Evolutionary conservation across 1,140 invertebrate species (phyloP), one percentile per base, ranked within the genome.

Genomic region (Apocrypta bakeri): DNA sequence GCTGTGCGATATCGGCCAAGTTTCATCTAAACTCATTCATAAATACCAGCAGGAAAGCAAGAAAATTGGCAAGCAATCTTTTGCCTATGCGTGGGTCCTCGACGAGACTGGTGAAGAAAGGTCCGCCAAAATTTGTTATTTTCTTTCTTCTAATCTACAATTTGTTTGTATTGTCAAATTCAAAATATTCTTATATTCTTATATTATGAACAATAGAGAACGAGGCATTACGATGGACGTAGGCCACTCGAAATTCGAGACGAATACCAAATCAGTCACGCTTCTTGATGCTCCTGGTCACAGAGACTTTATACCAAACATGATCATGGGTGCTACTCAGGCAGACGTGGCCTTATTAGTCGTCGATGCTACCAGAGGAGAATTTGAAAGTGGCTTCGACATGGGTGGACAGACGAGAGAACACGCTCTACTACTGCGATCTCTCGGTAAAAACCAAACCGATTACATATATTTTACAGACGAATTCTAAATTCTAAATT

Each of bases 301-400:
- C 90, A 98, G 96, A 93, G 95, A 99, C 92, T 99, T 99, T 89
- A 99, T 99, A 88, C 98, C 99, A 1, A 99, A 99, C 88, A 99
- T 99, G 98, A 99, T 99, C 81, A 98, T 96, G 40, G 98, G 98
- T 71, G 98, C 98, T 33, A 97, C 98, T 14, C 98, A 99, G 92
- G 98, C 99, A 33, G 99, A 99, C 93, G 98, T 98, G 9, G 98
- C 98, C 40, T 92, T 99, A 61, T 92, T 99, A 21, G 99, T 99
- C 0, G 97, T 99, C 1, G 98, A 99, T 94, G 97, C 98, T 12
- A 97, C 96, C 0, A 94, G 95, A 88, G 99, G 99, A 24, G 99
- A 99, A 93, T 99, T 99, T 93, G 99, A 99, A 92, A 98, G 98
- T 74, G 99, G 99, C 6, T 99, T 99, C 92, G 98, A 99, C 87